Percentiles rank a stretch among this genome's conserved stretches.
These are phyloP conservation scores for Pangasius sanitwongsei DNA, from an alignment of 2,797 vertebrate species.

Conservation along the genomic window DNA sequence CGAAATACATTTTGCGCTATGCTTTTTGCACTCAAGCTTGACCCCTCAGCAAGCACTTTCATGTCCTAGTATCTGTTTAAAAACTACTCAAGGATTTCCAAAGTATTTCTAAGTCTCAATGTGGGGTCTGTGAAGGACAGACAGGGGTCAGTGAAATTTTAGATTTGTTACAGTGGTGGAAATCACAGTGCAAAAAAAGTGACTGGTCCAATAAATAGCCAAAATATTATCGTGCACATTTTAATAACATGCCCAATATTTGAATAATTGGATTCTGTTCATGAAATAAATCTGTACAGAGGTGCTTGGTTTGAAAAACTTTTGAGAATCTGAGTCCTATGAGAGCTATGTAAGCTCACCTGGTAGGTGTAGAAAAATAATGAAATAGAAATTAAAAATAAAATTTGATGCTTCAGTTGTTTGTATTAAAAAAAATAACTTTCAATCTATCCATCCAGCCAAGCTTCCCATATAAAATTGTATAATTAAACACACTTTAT, in stretches of 20 bases:
- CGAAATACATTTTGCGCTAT: slow-evolving; percentile 1
- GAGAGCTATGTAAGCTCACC: background rate
- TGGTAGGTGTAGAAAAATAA: background rate
- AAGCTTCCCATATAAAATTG: background rate
- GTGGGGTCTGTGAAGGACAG: background rate
- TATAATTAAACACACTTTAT: background rate
- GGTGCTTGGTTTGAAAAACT: background rate
- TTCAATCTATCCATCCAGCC: background rate
- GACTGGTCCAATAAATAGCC: background rate
- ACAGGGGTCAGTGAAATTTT: background rate
- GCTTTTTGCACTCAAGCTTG: slow-evolving; percentile 31
- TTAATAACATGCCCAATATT: background rate
- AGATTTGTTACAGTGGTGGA: background rate
- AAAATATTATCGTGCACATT: background rate
- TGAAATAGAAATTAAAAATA: background rate
- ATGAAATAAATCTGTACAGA: background rate
- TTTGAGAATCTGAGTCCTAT: background rate
- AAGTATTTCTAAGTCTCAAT: background rate
- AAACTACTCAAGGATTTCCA: slow-evolving; percentile 46
- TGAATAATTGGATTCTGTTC: background rate
- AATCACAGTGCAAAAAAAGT: background rate
- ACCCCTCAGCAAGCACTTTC: slow-evolving; percentile 42
- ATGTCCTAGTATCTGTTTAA: slow-evolving; percentile 50
- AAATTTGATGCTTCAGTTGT: background rate
- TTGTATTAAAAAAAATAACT: background rate